These are phyloP conservation scores for Mythimna albipuncta DNA, from an alignment of 2,888 invertebrate species.

Conservation along the genomic window DNA sequence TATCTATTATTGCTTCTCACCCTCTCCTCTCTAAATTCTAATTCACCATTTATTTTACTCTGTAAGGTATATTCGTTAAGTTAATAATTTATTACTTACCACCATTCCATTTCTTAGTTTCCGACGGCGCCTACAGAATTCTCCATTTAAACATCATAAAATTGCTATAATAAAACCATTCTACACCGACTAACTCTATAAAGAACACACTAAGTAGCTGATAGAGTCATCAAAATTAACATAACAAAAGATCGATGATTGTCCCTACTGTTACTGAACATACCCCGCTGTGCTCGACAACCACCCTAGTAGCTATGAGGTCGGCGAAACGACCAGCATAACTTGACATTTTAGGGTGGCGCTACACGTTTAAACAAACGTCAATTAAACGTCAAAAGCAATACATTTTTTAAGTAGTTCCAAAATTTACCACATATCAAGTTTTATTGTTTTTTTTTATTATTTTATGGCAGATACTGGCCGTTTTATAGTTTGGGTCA, in stretches of 20 bases:
- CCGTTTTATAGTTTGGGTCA: constrained; percentile 51
- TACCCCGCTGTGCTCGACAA: constrained; percentile 66
- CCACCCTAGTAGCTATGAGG: constrained; percentile 50
- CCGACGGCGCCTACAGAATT: not conserved
- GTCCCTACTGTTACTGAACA: constrained; percentile 59
- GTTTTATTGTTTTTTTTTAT: not conserved
- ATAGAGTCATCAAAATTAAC: constrained; percentile 65
- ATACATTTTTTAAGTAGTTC: constrained; percentile 22
- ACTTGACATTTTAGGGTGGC: constrained; percentile 24
- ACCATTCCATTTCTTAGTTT: not conserved
- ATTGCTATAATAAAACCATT: constrained; percentile 29
- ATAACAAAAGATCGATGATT: constrained; percentile 75
- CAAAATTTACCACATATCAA: not conserved
- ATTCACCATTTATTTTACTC: too few species aligned
- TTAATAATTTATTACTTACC: not conserved
- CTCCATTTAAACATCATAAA: constrained; percentile 15
- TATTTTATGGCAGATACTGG: constrained; percentile 38
- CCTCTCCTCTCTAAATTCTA: too few species aligned
- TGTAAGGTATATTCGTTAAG: not conserved
- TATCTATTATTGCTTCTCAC: too few species aligned
- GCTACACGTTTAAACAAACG: constrained; percentile 1
- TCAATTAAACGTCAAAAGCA: not conserved
- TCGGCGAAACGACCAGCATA: constrained; percentile 10
- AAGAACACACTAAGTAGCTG: constrained; percentile 54
- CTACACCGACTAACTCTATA: constrained; percentile 29